Percentiles rank a stretch among this genome's conserved stretches.
phyloP scores from a whole-genome alignment of 2,113 vertebrate species.

The Leucosticte australis region DNA sequence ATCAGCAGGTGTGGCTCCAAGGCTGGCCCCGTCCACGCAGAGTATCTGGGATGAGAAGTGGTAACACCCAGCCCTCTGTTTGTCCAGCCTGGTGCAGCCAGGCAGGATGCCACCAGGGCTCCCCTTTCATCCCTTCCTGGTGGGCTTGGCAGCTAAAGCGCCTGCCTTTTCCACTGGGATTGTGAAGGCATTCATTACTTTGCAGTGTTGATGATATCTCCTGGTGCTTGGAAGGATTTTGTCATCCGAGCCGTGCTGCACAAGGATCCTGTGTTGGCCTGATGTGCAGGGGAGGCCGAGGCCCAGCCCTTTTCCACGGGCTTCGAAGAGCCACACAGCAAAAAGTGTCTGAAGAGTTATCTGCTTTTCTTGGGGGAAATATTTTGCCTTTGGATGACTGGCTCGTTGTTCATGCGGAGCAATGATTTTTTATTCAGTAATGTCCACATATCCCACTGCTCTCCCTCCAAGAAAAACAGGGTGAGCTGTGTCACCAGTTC shows the following conservation, averaged over 20 bases:
- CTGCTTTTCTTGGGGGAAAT: background rate
- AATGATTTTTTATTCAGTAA: constrained; percentile 24
- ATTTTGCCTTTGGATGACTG: background rate
- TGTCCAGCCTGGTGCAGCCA: background rate
- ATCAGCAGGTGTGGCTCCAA: background rate
- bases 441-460: background rate
- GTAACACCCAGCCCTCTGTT: background rate
- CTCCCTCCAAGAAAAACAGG: constrained; percentile 36
- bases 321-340: background rate
- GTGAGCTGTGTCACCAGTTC: constrained; percentile 18
- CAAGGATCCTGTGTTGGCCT: constrained; percentile 11
- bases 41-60: background rate
- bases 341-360: background rate
- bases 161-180: constrained; percentile 23
- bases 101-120: background rate
- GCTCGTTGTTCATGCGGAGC: constrained; percentile 5
- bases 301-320: background rate
- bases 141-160: constrained; percentile 43
- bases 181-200: background rate
- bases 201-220: constrained; percentile 31
- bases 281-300: background rate
- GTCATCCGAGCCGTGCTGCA: background rate
- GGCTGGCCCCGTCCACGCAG: background rate
- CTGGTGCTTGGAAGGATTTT: constrained; percentile 38
- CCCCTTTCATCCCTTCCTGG: constrained; percentile 48